Percentiles rank a stretch among this genome's conserved stretches.
phyloP scores from a whole-genome alignment of 2,113 vertebrate genomes.

The Abramis brama region DNA sequence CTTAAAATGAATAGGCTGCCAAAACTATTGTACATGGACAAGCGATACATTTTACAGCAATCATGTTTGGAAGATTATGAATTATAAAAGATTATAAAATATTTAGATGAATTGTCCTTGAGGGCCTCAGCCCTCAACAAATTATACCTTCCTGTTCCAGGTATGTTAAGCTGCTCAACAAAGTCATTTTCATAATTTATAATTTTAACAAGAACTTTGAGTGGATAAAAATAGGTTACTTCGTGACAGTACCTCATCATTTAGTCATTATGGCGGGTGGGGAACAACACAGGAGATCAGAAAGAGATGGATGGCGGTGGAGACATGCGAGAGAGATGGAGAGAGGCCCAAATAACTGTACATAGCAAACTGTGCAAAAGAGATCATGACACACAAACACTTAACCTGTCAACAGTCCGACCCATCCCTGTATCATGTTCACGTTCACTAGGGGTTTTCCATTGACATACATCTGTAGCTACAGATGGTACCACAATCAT shows the following conservation, averaged over 20 bases:
- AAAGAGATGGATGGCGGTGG: slow-evolving; percentile 3
- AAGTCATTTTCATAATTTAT: slow-evolving; percentile 29
- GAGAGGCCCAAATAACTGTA: background rate
- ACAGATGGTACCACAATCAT: background rate
- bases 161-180: background rate
- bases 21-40: background rate
- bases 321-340: background rate
- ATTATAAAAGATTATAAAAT: background rate
- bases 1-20: background rate
- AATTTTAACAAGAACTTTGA: slow-evolving; percentile 3
- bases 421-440: slow-evolving; percentile 25
- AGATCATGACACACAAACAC: slow-evolving; percentile 4
- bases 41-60: background rate
- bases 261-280: background rate
- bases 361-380: background rate
- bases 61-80: background rate
- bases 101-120: background rate
- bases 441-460: background rate
- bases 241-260: slow-evolving; percentile 22
- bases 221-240: slow-evolving; percentile 18
- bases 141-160: background rate
- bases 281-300: background rate
- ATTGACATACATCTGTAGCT: background rate
- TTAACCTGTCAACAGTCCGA: background rate
- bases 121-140: background rate